Evolutionary conservation across 35 echinoderm and acorn worm genomes (phyloP).

Genomic region (Holothuria glaberrima): DNA sequence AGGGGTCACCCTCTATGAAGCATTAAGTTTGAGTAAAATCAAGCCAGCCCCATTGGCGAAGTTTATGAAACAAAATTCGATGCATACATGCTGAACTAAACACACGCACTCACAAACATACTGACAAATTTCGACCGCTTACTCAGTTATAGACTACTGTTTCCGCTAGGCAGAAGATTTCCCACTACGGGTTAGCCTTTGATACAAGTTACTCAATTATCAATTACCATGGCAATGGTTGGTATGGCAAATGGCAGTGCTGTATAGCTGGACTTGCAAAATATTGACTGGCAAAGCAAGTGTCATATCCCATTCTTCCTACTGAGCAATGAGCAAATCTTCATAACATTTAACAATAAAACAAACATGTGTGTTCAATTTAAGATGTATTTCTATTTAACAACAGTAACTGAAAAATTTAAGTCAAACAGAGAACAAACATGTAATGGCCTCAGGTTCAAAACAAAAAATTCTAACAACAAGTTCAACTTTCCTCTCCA

Average conservation of each 20-base stretch:
- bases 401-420: background rate
- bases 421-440: background rate
- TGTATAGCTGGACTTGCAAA: background rate
- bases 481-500: no score
- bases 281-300: background rate
- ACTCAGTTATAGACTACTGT: background rate
- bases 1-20: background rate
- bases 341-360: background rate
- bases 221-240: background rate
- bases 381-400: constrained; percentile 1
- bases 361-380: background rate
- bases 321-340: background rate
- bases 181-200: background rate
- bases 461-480: no score
- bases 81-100: background rate
- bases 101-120: background rate
- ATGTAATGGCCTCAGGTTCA: no score
- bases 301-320: background rate
- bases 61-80: background rate
- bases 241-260: background rate
- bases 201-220: background rate
- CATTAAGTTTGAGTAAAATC: background rate
- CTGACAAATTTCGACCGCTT: background rate
- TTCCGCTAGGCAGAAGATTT: background rate
- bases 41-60: background rate